A percentile compares a stretch with the other conserved stretches of the same genome.
Conservation (phyloP, 2,888 invertebrate species). For the Steromphala cineraria region DNA sequence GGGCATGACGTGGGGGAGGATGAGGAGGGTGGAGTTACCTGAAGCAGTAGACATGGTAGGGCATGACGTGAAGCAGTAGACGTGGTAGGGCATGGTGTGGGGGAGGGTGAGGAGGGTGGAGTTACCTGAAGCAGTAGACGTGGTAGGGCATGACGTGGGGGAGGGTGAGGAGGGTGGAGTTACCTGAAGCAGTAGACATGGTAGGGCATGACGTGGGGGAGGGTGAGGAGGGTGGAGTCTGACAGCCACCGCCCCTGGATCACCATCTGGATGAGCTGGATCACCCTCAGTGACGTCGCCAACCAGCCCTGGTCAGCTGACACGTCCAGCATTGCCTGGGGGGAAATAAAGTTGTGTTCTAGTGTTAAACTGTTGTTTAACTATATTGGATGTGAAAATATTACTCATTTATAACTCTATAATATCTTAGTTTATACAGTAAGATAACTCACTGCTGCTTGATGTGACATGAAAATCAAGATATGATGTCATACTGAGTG, state of each 20-base stretch:
- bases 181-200: constrained; percentile 70
- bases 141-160: constrained; percentile 84
- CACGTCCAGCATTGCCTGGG: constrained; percentile 96
- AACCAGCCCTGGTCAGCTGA: constrained; percentile 94
- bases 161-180: constrained; percentile 81
- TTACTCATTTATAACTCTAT: too few relatives aligned
- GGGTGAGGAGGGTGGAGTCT: constrained; percentile 79
- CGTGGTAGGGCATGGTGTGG: constrained; percentile 86
- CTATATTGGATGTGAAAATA: too few relatives aligned
- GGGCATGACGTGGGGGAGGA: constrained; percentile 85
- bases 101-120: too few relatives aligned
- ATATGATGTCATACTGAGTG: too few relatives aligned
- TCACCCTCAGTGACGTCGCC: constrained; percentile 85
- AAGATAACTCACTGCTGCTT: too few relatives aligned
- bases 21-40: constrained; percentile 80
- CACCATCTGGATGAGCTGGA: constrained; percentile 87
- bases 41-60: constrained; percentile 75
- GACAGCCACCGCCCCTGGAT: constrained; percentile 92
- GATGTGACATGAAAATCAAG: too few relatives aligned
- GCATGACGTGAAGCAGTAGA: constrained; percentile 84
- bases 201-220: constrained; percentile 85
- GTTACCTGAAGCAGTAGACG: constrained; percentile 64
- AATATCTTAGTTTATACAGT: too few relatives aligned
- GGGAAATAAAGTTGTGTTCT: constrained; percentile 33
- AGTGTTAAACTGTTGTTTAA: too few relatives aligned